Conservation (phyloP, 2,888 invertebrate species). For the Dolichopus griseipennis region DNA sequence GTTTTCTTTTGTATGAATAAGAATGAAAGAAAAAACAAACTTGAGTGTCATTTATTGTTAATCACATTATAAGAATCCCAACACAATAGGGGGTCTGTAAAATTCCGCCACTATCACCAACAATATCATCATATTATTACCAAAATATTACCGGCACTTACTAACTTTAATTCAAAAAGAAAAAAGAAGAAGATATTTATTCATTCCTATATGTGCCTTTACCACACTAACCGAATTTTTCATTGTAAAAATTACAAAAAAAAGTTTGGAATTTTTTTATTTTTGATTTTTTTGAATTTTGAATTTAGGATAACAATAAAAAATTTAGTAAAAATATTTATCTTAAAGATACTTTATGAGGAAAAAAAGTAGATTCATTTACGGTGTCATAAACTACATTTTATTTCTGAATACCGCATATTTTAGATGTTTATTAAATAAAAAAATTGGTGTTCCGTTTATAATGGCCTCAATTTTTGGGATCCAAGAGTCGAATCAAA, state of each 20-base stretch:
- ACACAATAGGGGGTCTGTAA: background rate
- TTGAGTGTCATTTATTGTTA: background rate
- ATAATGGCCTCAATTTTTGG: too few species aligned
- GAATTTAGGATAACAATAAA: background rate
- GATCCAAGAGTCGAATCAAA: too few species aligned
- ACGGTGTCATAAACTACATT: background rate
- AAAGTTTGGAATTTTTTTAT: background rate
- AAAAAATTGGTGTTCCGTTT: background rate
- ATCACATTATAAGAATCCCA: background rate
- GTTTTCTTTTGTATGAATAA: background rate
- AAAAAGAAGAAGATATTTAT: background rate
- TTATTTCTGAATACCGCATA: background rate
- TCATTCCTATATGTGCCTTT: background rate
- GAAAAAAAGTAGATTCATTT: background rate
- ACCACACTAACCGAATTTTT: conserved; percentile 5
- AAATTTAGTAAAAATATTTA: background rate
- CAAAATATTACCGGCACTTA: too few species aligned
- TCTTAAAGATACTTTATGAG: too few species aligned
- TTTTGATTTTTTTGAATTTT: background rate
- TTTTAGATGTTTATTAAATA: background rate
- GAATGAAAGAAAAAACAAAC: background rate
- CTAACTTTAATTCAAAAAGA: too few species aligned
- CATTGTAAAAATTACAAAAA: background rate
- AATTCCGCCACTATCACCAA: background rate
- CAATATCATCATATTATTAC: too few species aligned